Conservation (phyloP, 2,113 vertebrate species). For the Plestiodon gilberti region DNA sequence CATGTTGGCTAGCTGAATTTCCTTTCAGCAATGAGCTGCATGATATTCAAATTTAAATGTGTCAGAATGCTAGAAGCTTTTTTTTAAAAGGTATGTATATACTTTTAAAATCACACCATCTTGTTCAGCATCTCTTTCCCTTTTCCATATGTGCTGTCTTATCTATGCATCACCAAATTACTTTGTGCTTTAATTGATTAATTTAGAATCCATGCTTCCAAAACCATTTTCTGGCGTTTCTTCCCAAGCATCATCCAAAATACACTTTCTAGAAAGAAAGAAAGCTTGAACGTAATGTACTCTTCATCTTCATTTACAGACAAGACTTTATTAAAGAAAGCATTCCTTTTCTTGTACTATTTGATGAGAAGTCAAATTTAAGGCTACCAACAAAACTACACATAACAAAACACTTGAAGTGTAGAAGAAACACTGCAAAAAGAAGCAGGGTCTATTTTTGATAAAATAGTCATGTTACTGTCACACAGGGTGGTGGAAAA, state of each 20-base stretch:
- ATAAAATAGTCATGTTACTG: background rate
- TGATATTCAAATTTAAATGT: conserved; percentile 61
- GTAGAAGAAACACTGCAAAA: background rate
- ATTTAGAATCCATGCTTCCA: conserved; percentile 33
- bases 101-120: background rate
- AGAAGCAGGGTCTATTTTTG: background rate
- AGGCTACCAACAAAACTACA: conserved; percentile 6
- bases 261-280: background rate
- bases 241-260: background rate
- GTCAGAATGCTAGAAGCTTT: conserved; percentile 48
- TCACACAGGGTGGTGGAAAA: background rate
- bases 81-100: conserved; percentile 31
- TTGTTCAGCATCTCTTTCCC: conserved; percentile 22
- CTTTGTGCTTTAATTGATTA: conserved; percentile 13
- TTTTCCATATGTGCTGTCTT: background rate
- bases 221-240: background rate
- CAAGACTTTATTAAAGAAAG: background rate
- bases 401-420: background rate
- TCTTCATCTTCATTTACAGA: background rate
- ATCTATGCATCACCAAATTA: background rate
- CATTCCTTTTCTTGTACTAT: background rate
- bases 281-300: background rate
- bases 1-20: conserved; percentile 67
- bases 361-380: conserved; percentile 1
- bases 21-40: conserved; percentile 57